Base-by-base conservation (phyloP, 2,797 vertebrate species). In the Philypnodon macrostomus region DNA sequence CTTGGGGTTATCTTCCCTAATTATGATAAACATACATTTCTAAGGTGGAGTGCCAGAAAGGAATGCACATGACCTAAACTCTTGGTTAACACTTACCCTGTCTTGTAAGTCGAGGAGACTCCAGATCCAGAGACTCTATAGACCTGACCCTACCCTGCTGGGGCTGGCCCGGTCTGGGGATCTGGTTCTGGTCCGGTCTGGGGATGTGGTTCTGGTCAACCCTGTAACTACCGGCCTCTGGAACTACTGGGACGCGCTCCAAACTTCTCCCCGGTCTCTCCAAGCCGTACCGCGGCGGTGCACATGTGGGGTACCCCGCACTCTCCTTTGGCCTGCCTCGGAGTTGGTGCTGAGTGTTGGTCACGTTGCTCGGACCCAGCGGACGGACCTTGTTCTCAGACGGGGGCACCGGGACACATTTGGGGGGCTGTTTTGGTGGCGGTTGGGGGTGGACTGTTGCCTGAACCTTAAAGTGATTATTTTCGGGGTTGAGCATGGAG, bases 401-500 rank as follows among this genome's bases (percentile, higher is more conserved):
- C 37, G 2, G 12, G 10, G 21, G 38, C 7, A 15, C n/a, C 1
- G 70, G 67, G 1, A 70, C 66, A 16, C 73, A 50, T 56, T 85
- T 87, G 5, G 66, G 61, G 11, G 35, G 33, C 24, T 80, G 68
- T 33, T 61, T 47, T 1, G 47, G 44, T 3, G 58, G 38, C 41
- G 59, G 76, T 31, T 81, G 79, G 0, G 79, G 67, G 36, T 68
- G 73, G 4, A 71, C 64, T 3, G 70, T 71, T 0, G 61, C 81
- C 36, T 69, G 77, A 12, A 80, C 66, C 63, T 70, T 79, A 31
- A 74, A 24, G 47, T 65, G 54, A 1, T 44, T 37, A 44, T 85
- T 81, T 60, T 90, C 89, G n/a, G 91, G 77, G 77, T 88, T 87
- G 24, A 91, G 83, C 86, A 96, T 92, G 7, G 95, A 91, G 46